Base-by-base conservation (phyloP, 2,113 vertebrate species). In the Gasterosteus nipponicus region DNA sequence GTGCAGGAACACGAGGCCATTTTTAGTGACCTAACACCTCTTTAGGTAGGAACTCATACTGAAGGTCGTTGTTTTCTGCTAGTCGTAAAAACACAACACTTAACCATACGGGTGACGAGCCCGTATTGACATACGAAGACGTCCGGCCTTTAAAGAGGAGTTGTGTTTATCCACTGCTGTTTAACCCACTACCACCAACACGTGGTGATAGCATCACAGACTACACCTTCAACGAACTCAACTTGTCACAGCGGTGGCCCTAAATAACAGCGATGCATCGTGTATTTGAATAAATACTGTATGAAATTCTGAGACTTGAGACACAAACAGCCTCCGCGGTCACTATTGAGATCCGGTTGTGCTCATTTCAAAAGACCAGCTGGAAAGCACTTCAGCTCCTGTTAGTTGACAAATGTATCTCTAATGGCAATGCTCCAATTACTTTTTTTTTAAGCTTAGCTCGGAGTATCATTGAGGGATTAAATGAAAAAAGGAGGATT, bases 1-100 rank as follows among this genome's bases (percentile, higher is more conserved):
- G 33, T 35, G 86, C 72, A 58, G 47, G 53, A 65, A 86, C 72
- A 75, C n/a, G 69, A 80, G 26, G 42, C 69, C 57, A 39, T 63
- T 26, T 26, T 46, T 9, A 42, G 77, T 22, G 62, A 49, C 69
- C 68, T 72, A 31, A 88, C 85, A 82, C 81, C 68, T 77, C 63
- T 74, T 39, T 47, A 61, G 71, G 14, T n/a, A 57, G 15, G 19
- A 79, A 62, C 69, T 72, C 80, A 61, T 53, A 70, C 5, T 62
- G 15, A 35, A 73, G 33, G 12, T 14, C 10, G 53, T 41, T 38
- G 7, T 12, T 15, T 22, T 22, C n/a, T 2, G 15, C 54, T 73
- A 57, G 47, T 46, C 18, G 22, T 18, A 68, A 75, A 26, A 67
- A 31, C 42, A 68, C 15, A 41, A 60, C 31, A 77, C 54, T 7